These are phyloP conservation scores for Rousettus madagascariensis DNA, from an alignment of 2,797 vertebrate species.

Conservation along the genomic window DNA sequence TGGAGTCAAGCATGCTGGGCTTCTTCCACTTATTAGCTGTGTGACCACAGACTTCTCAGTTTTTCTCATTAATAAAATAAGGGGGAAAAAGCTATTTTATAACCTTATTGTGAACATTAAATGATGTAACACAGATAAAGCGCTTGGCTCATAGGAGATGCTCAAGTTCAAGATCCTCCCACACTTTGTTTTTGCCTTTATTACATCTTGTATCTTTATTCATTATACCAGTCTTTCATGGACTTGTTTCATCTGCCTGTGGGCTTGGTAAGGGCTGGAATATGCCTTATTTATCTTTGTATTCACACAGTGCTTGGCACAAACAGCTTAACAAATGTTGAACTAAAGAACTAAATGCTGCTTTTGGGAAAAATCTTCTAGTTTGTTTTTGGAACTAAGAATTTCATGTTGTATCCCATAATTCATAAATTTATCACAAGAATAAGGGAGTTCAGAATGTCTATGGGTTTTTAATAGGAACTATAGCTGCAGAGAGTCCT, in stretches of 20 bases:
- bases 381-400: background rate
- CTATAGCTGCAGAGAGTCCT: background rate
- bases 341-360: constrained; percentile 2
- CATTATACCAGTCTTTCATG: background rate
- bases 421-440: background rate
- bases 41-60: background rate
- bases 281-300: background rate
- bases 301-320: background rate
- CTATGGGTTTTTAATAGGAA: background rate
- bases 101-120: background rate
- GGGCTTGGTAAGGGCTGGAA: background rate
- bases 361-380: background rate
- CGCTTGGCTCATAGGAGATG: background rate
- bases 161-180: background rate
- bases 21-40: background rate
- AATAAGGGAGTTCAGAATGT: background rate
- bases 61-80: constrained; percentile 15
- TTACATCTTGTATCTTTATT: background rate
- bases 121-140: background rate
- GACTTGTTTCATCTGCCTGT: background rate
- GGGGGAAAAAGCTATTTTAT: background rate
- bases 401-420: background rate
- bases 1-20: background rate
- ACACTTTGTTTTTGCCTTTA: background rate
- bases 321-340: constrained; percentile 30